Evolutionary conservation across 2,888 invertebrate species (phyloP), one percentile per base, ranked within the genome.

Genomic region (Anoncus sp.): DNA sequence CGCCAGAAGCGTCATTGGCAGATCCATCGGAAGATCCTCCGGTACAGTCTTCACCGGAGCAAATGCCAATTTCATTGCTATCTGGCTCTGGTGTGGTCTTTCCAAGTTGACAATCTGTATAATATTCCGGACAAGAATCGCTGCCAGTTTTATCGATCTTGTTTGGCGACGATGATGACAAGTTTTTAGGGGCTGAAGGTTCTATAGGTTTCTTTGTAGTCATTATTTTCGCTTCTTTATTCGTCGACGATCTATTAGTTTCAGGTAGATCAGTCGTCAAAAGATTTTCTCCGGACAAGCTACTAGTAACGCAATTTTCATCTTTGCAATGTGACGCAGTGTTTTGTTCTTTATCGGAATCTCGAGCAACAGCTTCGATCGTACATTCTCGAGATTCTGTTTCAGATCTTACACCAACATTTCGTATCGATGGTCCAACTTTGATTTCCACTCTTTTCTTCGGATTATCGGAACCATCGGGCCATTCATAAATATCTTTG

Each of bases 361-460:
- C 43, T 43, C 18, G 22, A 9, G 7, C 12, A n/a, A 31, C 27
- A 16, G 3, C 7, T 40, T 63, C 31, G 1, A 31, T 40, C 2
- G 3, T 14, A 51, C 77, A 77, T 20, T 47, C 14, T 43, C 14
- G 14, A 38, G 20, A 24, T 53, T 47, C 22, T 31, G 38, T 24
- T 3, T 27, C 27, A 20, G 59, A 31, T 24, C 16, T 31, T 2
- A n/a, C n/a, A 18, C 45, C 57, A 43, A 70, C 51, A 14, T 38
- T 43, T 12, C 45, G 53, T 18, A 71, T 53, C 12, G 45, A 7
- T 6, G 84, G 85, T 45, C 82, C 81, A 5, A 86, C 83, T 55
- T 83, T 87, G 9, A 87, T 82, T 57, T 85, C 85, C 2, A 87
- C 81, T 43, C 85, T 77, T 47, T 79, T 85, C 62, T 80, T 82